A percentile compares a stretch with the other conserved stretches of the same genome.
Conservation (phyloP, 2,797 vertebrate species). For the Anguilla obscura region DNA sequence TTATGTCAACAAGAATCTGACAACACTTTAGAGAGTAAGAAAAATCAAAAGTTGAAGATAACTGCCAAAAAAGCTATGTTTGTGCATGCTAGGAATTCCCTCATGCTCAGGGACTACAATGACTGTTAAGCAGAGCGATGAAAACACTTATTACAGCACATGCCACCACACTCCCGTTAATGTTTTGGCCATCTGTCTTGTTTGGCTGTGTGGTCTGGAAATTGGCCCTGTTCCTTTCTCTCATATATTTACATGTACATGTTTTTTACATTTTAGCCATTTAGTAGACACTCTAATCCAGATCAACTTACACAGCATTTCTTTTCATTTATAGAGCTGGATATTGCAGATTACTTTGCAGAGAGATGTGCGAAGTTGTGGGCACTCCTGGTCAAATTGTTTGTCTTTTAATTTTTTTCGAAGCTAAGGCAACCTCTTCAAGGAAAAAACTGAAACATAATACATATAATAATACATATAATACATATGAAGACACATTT, state of each 20-base stretch:
- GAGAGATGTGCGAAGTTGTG: background rate
- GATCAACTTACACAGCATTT: background rate
- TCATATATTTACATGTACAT: background rate
- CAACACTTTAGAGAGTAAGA: background rate
- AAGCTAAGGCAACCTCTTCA: background rate
- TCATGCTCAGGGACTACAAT: background rate
- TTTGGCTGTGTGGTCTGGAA: background rate
- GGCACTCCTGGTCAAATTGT: background rate
- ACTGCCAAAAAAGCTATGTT: background rate
- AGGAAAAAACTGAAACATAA: background rate
- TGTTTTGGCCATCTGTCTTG: background rate
- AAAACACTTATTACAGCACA: background rate
- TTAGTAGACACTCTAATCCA: background rate
- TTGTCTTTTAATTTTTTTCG: background rate
- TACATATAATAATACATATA: too few relatives aligned
- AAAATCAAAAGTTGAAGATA: background rate
- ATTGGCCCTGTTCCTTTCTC: background rate
- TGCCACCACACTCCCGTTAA: background rate
- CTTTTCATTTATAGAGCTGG: background rate
- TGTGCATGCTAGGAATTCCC: background rate
- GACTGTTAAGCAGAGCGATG: background rate
- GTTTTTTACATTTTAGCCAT: background rate
- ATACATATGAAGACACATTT: too few relatives aligned
- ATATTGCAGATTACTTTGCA: background rate
- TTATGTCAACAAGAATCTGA: background rate